Percentiles rank a stretch among this genome's conserved stretches.
Conservation (phyloP, 2,888 invertebrate species). For the Agrotis puta region DNA sequence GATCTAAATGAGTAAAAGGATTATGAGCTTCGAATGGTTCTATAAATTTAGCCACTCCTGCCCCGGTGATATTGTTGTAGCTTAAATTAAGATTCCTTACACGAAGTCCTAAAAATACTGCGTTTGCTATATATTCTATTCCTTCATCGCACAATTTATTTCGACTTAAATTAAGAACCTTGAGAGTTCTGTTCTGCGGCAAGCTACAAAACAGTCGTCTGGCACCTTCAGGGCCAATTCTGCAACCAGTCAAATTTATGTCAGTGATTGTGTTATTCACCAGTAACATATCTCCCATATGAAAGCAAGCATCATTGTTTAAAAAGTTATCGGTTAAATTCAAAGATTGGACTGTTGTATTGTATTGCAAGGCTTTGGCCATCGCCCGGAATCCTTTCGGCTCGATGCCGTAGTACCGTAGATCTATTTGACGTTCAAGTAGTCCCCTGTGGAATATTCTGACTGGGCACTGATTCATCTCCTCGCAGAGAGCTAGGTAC, state of each 20-base stretch:
- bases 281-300: constrained; percentile 80
- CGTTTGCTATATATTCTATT: constrained; percentile 70
- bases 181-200: constrained; percentile 69
- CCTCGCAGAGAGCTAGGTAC: constrained; percentile 78
- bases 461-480: constrained; percentile 78
- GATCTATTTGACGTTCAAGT: constrained; percentile 74
- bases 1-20: constrained; percentile 74
- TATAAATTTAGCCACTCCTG: constrained; percentile 69
- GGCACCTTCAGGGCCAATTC: constrained; percentile 76
- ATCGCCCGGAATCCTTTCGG: constrained; percentile 80
- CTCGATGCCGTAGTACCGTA: constrained; percentile 81
- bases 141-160: constrained; percentile 78
- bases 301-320: constrained; percentile 79
- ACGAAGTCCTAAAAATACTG: constrained; percentile 70
- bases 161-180: constrained; percentile 72
- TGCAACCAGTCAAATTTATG: constrained; percentile 81
- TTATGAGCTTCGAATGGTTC: constrained; percentile 77
- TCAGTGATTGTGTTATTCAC: constrained; percentile 73
- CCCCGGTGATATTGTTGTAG: constrained; percentile 75
- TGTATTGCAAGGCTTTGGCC: constrained; percentile 76
- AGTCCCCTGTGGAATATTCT: constrained; percentile 74
- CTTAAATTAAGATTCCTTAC: constrained; percentile 75
- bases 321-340: constrained; percentile 82
- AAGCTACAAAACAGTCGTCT: constrained; percentile 69
- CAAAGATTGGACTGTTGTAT: constrained; percentile 74